phyloP scores from a whole-genome alignment of 2,797 vertebrate species.

The Petrocephalus sullivani region DNA sequence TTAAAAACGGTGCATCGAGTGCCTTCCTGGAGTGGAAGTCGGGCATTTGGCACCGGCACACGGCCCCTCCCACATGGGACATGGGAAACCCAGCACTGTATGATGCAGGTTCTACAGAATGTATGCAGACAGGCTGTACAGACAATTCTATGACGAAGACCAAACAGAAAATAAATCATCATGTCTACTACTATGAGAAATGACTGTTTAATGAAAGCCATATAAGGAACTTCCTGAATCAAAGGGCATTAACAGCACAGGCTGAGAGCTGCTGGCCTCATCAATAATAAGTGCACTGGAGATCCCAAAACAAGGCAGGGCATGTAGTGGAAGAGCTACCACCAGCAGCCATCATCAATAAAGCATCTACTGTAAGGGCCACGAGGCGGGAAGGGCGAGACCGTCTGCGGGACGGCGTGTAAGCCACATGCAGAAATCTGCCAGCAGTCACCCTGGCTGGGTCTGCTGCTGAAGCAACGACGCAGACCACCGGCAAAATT shows the following conservation, averaged over 20 bases:
- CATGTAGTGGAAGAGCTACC: background rate
- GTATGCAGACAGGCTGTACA: background rate
- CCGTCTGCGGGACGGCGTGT: background rate
- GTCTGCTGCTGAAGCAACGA: background rate
- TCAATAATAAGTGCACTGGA: background rate
- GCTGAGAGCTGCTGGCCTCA: background rate
- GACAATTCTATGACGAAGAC: background rate
- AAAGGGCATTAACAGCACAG: background rate
- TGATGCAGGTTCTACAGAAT: background rate
- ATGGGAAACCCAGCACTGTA: background rate
- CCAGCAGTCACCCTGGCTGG: background rate
- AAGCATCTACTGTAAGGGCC: background rate
- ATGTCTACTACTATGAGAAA: background rate
- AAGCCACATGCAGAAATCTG: background rate
- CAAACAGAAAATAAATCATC: background rate
- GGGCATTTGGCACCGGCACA: background rate
- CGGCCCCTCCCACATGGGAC: background rate
- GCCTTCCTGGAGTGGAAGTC: background rate
- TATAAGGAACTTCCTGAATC: background rate
- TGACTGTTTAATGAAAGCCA: background rate
- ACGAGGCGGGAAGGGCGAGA: background rate
- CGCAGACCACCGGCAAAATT: background rate
- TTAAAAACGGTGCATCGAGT: background rate
- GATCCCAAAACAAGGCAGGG: background rate
- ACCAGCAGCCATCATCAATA: background rate